phyloP scores from a whole-genome alignment of 2,888 invertebrate species.

The Epirrhoe tristata region DNA sequence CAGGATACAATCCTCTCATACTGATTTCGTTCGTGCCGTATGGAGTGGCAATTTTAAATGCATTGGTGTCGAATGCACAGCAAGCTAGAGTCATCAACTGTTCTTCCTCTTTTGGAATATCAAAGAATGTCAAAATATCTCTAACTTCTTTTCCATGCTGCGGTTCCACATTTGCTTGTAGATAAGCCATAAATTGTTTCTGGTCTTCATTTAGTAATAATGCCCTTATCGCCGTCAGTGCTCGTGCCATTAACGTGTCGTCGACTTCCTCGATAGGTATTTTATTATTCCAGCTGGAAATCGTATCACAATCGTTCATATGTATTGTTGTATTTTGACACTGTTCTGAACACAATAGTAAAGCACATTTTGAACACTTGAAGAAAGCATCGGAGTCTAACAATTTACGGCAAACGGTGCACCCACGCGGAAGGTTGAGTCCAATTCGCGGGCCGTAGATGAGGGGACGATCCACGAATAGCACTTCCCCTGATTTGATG shows the following conservation, averaged over 20 bases:
- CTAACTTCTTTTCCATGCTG: conserved; percentile 86
- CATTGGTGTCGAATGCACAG: conserved; percentile 88
- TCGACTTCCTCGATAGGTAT: conserved; percentile 72
- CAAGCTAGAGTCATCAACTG: conserved; percentile 85
- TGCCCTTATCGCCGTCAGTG: conserved; percentile 72
- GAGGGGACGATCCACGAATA: conserved; percentile 89
- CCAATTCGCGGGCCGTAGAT: conserved; percentile 88
- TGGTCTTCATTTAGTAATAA: conserved; percentile 75
- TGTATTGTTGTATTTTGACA: conserved; percentile 87
- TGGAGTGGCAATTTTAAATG: conserved; percentile 86
- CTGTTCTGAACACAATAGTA: conserved; percentile 88
- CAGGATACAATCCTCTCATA: conserved; percentile 88
- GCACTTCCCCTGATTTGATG: conserved; percentile 88
- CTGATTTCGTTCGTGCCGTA: conserved; percentile 79
- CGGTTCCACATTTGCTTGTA: conserved; percentile 83
- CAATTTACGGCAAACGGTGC: conserved; percentile 87
- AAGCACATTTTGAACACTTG: conserved; percentile 87
- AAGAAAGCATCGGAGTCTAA: conserved; percentile 63
- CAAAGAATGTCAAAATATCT: conserved; percentile 77
- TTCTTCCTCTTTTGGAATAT: conserved; percentile 84
- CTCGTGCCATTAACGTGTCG: conserved; percentile 66
- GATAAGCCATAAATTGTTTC: conserved; percentile 76
- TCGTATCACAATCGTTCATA: conserved; percentile 87
- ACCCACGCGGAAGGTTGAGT: conserved; percentile 83
- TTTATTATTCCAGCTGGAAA: conserved; percentile 85